A percentile compares a stretch with the other conserved stretches of the same genome.
Evolutionary conservation across 64 coral and sea anemone genomes (phyloP).

Genomic region (Stylophora pistillata): DNA sequence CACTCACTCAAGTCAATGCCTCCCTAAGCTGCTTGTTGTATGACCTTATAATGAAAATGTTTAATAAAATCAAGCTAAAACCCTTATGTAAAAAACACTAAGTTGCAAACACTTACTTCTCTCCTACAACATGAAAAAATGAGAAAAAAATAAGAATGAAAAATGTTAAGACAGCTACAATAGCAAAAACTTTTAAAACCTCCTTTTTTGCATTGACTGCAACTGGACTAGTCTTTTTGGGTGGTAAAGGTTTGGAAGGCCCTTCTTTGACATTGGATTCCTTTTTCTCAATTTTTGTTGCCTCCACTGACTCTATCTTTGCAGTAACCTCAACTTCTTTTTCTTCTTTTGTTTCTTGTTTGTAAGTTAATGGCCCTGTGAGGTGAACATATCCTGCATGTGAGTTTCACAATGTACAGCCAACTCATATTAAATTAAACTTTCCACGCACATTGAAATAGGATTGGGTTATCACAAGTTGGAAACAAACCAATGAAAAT

Average conservation of each 20-base stretch:
- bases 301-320: not conserved
- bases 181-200: not conserved
- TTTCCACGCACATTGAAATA: not conserved
- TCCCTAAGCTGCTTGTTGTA: no score
- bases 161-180: not conserved
- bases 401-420: not conserved
- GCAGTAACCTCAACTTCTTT: not conserved
- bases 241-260: not conserved
- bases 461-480: not conserved
- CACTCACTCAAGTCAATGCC: no score
- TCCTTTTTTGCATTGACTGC: not conserved
- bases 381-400: not conserved
- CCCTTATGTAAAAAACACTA: no score
- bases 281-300: not conserved
- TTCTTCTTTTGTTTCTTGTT: constrained; percentile 6
- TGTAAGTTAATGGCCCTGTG: not conserved
- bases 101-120: no score
- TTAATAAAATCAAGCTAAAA: no score
- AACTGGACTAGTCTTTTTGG: not conserved
- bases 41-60: no score
- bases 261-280: not conserved
- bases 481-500: no score
- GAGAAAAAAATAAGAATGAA: not conserved
- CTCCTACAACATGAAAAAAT: not conserved
- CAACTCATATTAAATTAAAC: not conserved